Percentiles rank a stretch among this genome's conserved stretches.
Conservation (phyloP, 2,797 vertebrate genomes). For the Cichlasoma orientale region DNA sequence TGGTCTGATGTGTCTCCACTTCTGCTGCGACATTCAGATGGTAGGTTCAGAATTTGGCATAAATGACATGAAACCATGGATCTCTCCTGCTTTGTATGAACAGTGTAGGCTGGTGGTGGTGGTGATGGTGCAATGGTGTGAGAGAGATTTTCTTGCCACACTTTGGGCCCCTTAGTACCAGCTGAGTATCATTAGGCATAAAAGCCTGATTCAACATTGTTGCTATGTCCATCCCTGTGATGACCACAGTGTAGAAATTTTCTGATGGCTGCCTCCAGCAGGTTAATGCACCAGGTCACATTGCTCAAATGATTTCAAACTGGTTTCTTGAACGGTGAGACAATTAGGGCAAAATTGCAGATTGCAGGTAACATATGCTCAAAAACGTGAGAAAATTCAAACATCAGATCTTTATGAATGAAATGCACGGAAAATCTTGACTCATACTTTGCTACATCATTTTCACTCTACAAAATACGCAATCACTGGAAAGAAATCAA, state of each 20-base stretch:
- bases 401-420: background rate
- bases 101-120: background rate
- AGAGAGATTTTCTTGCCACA: background rate
- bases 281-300: background rate
- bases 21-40: accelerated
- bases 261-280: background rate
- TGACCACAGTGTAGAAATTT: background rate
- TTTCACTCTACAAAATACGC: too few species aligned
- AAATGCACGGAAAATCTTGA: background rate
- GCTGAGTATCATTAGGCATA: background rate
- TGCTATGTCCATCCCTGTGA: background rate
- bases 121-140: background rate
- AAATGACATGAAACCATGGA: too few species aligned
- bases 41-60: background rate
- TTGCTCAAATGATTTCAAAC: background rate
- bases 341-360: background rate
- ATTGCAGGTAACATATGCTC: background rate
- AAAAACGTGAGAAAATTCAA: background rate
- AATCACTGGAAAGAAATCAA: background rate
- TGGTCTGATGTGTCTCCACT: background rate
- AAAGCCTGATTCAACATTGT: background rate
- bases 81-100: too few species aligned
- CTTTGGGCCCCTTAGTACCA: accelerated
- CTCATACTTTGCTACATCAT: background rate
- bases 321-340: background rate